Evolutionary conservation across 2,797 vertebrate species (phyloP).

Genomic region (Chlorospingus flavigularis): DNA sequence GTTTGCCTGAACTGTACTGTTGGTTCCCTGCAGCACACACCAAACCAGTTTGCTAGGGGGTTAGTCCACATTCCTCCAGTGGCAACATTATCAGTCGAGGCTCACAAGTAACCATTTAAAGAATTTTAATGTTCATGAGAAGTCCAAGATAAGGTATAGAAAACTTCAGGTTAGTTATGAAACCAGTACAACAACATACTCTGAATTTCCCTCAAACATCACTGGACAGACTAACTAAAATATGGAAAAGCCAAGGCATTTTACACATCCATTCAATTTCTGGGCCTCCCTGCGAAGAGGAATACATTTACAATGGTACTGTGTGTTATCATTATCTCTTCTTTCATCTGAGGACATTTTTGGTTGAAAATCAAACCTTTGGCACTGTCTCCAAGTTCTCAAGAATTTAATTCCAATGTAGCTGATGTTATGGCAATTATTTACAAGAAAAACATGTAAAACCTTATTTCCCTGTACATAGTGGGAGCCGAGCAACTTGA

Average conservation of each 20-base stretch:
- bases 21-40: background rate
- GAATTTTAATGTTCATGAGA: background rate
- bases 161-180: background rate
- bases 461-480: background rate
- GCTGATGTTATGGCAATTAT: background rate
- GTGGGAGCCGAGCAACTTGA: background rate
- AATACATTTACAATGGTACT: background rate
- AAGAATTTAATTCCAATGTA: background rate
- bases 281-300: background rate
- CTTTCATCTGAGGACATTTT: background rate
- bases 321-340: background rate
- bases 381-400: background rate
- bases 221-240: background rate
- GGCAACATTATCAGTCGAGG: background rate
- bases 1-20: background rate
- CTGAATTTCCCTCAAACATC: background rate
- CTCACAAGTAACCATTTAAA: background rate
- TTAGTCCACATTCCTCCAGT: background rate
- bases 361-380: background rate
- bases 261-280: background rate
- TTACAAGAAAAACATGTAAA: background rate
- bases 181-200: background rate
- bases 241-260: background rate
- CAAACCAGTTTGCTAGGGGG: background rate
- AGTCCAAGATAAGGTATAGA: background rate